Evolutionary conservation across 2,888 invertebrate species (phyloP).

Genomic region (Drosophila siamana): DNA sequence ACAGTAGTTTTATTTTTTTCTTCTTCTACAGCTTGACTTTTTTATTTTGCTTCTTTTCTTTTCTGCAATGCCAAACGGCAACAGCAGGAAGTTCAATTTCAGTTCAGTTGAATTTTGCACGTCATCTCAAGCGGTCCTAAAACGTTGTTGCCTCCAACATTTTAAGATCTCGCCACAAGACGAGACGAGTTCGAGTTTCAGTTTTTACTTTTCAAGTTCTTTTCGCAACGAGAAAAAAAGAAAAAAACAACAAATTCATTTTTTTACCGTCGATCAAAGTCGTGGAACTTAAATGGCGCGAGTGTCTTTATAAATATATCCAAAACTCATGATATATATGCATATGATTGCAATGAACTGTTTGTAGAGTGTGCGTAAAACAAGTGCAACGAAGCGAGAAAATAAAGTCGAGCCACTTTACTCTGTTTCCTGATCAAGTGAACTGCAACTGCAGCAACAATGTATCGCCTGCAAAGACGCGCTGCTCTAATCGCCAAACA

Average conservation of each 20-base stretch:
- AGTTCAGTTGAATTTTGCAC: constrained; percentile 81
- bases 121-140: constrained; percentile 78
- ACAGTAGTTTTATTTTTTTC: constrained; percentile 23
- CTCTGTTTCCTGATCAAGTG: constrained; percentile 3
- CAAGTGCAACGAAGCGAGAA: constrained; percentile 1
- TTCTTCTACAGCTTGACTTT: background rate
- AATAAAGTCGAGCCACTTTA: constrained; percentile 30
- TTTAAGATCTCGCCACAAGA: constrained; percentile 1
- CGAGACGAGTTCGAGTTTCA: constrained; percentile 37
- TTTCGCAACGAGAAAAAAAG: background rate
- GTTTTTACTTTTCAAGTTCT: constrained; percentile 35
- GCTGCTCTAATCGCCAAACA: constrained; percentile 83
- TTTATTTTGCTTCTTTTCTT: constrained; percentile 28
- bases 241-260: constrained; percentile 4
- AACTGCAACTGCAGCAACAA: constrained; percentile 58
- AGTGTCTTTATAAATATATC: constrained; percentile 12
- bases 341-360: constrained; percentile 62
- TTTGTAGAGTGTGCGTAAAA: constrained; percentile 30
- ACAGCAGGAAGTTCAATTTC: constrained; percentile 79
- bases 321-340: constrained; percentile 19
- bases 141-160: constrained; percentile 13
- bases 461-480: constrained; percentile 84
- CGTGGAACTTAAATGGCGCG: constrained; percentile 33
- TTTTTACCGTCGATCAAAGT: constrained; percentile 31
- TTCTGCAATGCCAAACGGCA: constrained; percentile 66